Conservation (phyloP, 1,140 invertebrate genomes). For the Drosophila takahashii region DNA sequence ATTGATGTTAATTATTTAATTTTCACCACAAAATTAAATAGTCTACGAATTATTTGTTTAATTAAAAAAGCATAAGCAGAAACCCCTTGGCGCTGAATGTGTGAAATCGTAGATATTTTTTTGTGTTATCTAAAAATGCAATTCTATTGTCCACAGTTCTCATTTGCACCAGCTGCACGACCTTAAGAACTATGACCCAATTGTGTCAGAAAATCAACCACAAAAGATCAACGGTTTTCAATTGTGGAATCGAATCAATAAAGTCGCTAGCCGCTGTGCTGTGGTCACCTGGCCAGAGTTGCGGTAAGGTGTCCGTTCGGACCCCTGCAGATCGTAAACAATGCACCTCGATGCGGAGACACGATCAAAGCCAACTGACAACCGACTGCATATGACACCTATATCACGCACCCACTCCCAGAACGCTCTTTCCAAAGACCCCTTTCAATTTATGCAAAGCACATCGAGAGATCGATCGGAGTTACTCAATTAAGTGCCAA, state of each 20-base stretch:
- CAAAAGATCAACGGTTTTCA: conserved; percentile 37
- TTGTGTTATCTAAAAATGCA: not conserved
- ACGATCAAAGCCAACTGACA: conserved; percentile 26
- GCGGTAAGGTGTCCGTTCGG: conserved; percentile 25
- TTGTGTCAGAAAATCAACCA: conserved; percentile 40
- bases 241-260: conserved; percentile 39
- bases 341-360: conserved; percentile 17
- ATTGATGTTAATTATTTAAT: too few species aligned
- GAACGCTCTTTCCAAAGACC: not conserved
- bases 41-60: not conserved
- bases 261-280: conserved; percentile 22
- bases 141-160: conserved; percentile 11
- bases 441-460: conserved; percentile 51
- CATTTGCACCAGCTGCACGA: conserved; percentile 35
- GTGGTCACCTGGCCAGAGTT: conserved; percentile 23
- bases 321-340: conserved; percentile 31
- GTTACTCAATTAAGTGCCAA: conserved; percentile 54
- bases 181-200: conserved; percentile 44
- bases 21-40: too few species aligned
- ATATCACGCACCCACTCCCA: conserved; percentile 46
- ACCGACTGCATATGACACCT: conserved; percentile 37
- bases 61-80: not conserved
- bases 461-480: conserved; percentile 50
- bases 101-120: not conserved
- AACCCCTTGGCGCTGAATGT: not conserved